Evolutionary conservation across 2,888 invertebrate species (phyloP).

Genomic region (Drosophila formosana): DNA sequence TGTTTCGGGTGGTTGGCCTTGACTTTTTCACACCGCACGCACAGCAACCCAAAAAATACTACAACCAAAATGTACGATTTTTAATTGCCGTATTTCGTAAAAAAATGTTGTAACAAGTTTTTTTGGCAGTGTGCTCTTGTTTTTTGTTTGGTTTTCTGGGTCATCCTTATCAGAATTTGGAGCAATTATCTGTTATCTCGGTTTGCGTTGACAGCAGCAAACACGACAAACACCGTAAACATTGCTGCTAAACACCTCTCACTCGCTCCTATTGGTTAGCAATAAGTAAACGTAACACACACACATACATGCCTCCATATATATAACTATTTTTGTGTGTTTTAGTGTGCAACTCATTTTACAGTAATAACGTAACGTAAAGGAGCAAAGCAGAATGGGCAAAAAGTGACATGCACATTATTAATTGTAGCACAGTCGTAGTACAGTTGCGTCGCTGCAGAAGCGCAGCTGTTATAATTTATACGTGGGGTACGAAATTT

Average conservation of each 20-base stretch:
- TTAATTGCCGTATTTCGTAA: conserved; percentile 63
- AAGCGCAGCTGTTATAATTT: conserved; percentile 5
- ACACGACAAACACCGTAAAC: neutral
- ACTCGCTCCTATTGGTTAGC: conserved; percentile 5
- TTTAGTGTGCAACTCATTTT: neutral
- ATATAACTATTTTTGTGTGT: neutral
- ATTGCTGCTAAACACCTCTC: conserved; percentile 7
- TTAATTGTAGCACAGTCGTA: conserved; percentile 1
- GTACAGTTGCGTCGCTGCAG: conserved; percentile 13
- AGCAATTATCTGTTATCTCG: conserved; percentile 28
- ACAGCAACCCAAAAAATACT: conserved; percentile 20
- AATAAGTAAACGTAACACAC: neutral
- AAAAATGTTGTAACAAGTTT: conserved; percentile 51
- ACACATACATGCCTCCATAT: neutral
- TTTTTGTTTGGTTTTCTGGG: conserved; percentile 34
- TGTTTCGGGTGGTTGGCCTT: conserved; percentile 47
- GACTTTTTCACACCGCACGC: conserved; percentile 52
- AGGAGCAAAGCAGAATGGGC: neutral
- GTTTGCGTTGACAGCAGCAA: conserved; percentile 16
- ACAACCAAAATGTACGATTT: conserved; percentile 29
- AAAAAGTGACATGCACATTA: conserved; percentile 9
- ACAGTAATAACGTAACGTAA: neutral
- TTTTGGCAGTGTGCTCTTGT: conserved; percentile 28
- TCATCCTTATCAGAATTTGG: conserved; percentile 52
- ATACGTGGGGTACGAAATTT: conserved; percentile 3